phyloP scores from a whole-genome alignment of 1,140 invertebrate genomes.

The Euwallacea fornicatus region DNA sequence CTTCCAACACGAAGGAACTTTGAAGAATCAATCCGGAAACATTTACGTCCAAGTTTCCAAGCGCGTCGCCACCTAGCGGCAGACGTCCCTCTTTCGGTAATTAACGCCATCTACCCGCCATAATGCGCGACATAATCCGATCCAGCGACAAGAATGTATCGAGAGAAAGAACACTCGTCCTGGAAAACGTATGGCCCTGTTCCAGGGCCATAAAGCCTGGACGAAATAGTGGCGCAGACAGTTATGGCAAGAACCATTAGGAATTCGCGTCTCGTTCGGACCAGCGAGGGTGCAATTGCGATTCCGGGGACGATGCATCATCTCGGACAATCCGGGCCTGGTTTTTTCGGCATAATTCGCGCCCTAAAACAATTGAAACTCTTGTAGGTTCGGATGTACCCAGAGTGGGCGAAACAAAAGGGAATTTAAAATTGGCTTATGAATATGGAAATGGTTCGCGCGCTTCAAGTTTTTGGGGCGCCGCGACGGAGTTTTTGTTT shows the following conservation, averaged over 20 bases:
- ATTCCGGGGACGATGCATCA: too few species aligned
- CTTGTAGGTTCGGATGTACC: background rate
- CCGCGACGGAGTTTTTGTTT: background rate
- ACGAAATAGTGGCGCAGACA: background rate
- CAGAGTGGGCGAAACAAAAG: slow-evolving; percentile 1
- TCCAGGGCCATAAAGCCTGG: background rate
- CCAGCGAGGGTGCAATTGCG: too few species aligned
- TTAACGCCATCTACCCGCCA: too few species aligned
- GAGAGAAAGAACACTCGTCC: background rate
- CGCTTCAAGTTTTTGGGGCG: background rate
- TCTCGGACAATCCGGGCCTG: too few species aligned
- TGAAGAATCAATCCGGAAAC: too few species aligned
- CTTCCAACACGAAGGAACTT: too few species aligned
- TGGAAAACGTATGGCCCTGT: background rate
- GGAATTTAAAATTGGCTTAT: slow-evolving; percentile 4
- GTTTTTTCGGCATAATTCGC: background rate
- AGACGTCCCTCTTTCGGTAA: too few species aligned
- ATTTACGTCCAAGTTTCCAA: too few species aligned
- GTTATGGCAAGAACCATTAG: slow-evolving; percentile 1
- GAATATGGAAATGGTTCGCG: slow-evolving; percentile 1
- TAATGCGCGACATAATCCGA: background rate
- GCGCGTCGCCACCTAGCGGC: too few species aligned
- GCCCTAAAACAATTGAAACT: slow-evolving; percentile 6
- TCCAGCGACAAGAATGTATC: background rate
- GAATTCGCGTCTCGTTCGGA: background rate